A percentile compares a stretch with the other conserved stretches of the same genome.
Conservation (phyloP, 1,140 invertebrate genomes). For the Drosophila gunungcola region DNA sequence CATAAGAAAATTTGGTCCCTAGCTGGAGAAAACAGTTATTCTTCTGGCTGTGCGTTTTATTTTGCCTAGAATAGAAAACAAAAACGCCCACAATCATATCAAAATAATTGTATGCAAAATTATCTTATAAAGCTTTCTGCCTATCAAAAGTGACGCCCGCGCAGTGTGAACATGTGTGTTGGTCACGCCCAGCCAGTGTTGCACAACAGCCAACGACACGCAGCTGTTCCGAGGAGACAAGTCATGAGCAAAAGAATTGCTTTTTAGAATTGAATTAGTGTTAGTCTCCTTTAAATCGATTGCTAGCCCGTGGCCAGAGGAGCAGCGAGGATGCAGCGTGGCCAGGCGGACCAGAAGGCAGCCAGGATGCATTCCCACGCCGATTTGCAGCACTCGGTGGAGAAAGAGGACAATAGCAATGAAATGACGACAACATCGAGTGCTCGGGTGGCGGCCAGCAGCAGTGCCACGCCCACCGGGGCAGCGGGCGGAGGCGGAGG, state of each 20-base stretch:
- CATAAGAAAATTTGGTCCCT: too few relatives aligned
- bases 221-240: conserved; percentile 1
- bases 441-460: conserved; percentile 47
- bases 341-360: conserved; percentile 48
- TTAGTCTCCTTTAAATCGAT: conserved; percentile 2
- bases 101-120: too few relatives aligned
- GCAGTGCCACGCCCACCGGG: conserved; percentile 43
- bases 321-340: conserved; percentile 54
- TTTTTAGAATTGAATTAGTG: not conserved
- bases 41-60: too few relatives aligned
- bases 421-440: conserved; percentile 13
- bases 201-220: not conserved
- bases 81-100: too few relatives aligned
- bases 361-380: conserved; percentile 36
- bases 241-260: conserved; percentile 26
- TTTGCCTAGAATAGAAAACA: too few relatives aligned
- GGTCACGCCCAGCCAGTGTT: conserved; percentile 5
- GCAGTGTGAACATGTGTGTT: conserved; percentile 2
- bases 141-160: not conserved
- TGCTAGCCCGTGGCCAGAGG: conserved; percentile 10
- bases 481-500: conserved; percentile 13
- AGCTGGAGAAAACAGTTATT: too few relatives aligned
- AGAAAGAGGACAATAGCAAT: conserved; percentile 55
- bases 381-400: conserved; percentile 14
- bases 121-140: not conserved